Conservation (phyloP, 2,113 vertebrate species). For the Pluvialis apricaria region DNA sequence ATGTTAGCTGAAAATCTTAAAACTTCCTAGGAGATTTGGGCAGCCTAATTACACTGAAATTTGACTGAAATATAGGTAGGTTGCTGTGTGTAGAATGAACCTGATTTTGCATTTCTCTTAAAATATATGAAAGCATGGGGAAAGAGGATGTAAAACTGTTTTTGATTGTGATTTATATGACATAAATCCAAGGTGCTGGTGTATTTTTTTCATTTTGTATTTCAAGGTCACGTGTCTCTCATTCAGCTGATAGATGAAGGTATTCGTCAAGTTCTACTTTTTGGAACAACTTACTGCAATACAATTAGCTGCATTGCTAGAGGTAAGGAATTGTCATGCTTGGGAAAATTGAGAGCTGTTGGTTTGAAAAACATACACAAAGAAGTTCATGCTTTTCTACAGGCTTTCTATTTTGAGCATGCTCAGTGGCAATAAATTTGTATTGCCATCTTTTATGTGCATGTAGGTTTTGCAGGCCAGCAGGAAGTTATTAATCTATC, state of each 20-base stretch:
- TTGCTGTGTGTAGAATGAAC: neutral
- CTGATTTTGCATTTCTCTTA: neutral
- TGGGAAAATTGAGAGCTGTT: neutral
- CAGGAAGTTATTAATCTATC: conserved; percentile 68
- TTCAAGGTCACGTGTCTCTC: neutral
- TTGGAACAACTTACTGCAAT: neutral
- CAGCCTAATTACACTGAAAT: neutral
- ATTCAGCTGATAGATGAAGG: neutral
- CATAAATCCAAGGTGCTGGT: neutral
- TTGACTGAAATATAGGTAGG: neutral
- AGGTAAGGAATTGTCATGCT: neutral
- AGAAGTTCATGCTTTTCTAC: neutral
- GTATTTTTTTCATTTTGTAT: neutral
- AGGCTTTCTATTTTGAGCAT: conserved; percentile 50
- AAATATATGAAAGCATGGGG: neutral
- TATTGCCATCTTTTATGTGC: conserved; percentile 35
- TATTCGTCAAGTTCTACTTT: neutral
- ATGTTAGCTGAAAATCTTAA: neutral
- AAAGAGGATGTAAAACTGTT: neutral
- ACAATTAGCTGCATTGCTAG: neutral
- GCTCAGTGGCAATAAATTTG: conserved; percentile 45
- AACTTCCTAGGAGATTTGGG: neutral
- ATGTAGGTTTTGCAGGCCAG: conserved; percentile 58
- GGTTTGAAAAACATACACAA: neutral
- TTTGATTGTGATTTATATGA: neutral